Evolutionary conservation across 2,888 invertebrate species (phyloP).

Genomic region (Callinectes sapidus): DNA sequence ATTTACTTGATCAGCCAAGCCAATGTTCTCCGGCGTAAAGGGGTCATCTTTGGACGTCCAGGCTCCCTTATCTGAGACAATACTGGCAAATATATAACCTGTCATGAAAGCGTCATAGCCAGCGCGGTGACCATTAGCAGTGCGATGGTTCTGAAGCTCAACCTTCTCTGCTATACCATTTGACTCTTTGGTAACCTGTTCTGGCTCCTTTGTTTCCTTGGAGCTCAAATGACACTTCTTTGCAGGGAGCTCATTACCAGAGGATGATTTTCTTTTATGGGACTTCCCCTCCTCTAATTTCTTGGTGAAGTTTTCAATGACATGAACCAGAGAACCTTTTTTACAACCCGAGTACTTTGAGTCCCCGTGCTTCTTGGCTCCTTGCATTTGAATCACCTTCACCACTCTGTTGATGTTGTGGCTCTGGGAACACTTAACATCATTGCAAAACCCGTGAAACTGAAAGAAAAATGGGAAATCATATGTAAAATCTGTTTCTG

Average conservation of each 20-base stretch:
- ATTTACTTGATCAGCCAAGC: conserved; percentile 73
- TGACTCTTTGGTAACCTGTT: neutral
- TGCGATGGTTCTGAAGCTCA: neutral
- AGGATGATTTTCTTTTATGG: conserved; percentile 21
- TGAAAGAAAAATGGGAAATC: conserved; percentile 50
- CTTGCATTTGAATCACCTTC: conserved; percentile 46
- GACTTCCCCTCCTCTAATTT: neutral
- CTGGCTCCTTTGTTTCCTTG: neutral
- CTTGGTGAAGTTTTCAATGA: conserved; percentile 34
- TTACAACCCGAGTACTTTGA: conserved; percentile 37
- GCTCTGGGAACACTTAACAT: conserved; percentile 74
- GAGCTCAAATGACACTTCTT: neutral
- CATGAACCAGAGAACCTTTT: conserved; percentile 43
- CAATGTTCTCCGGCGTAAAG: conserved; percentile 73
- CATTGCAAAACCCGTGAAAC: conserved; percentile 76
- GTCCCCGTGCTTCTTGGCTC: conserved; percentile 44
- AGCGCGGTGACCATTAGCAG: conserved; percentile 75
- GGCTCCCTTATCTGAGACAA: conserved; percentile 56
- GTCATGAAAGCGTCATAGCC: conserved; percentile 78
- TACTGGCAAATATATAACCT: conserved; percentile 76
- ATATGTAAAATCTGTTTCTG: neutral
- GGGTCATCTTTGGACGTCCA: conserved; percentile 20
- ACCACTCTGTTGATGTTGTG: conserved; percentile 76
- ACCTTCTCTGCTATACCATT: neutral
- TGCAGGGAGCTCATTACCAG: neutral